A percentile compares a stretch with the other conserved stretches of the same genome.
phyloP scores from a whole-genome alignment of 2,797 vertebrate genomes.

The Sebastes paucispinis region DNA sequence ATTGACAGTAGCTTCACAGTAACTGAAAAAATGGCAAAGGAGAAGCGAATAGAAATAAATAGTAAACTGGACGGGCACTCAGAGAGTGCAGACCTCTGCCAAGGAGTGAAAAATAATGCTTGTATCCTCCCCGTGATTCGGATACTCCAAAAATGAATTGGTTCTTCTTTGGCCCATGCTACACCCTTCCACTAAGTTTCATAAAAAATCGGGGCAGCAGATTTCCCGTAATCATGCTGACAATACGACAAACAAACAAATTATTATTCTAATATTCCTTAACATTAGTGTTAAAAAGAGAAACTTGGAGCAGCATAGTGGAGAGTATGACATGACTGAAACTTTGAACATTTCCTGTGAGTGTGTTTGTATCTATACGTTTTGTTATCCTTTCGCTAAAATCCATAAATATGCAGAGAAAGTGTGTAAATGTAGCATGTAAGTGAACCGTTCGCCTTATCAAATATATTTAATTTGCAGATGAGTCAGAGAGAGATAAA shows the following conservation, averaged over 20 bases:
- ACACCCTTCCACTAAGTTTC: background rate
- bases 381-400: background rate
- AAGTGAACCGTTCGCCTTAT: slow-evolving; percentile 30
- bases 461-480: slow-evolving; percentile 47
- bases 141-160: too few relatives aligned
- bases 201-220: background rate
- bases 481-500: slow-evolving; percentile 32
- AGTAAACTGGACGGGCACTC: too few relatives aligned
- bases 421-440: background rate
- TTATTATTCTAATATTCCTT: too few relatives aligned
- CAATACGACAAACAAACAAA: background rate
- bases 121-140: too few relatives aligned
- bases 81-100: too few relatives aligned
- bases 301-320: background rate
- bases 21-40: too few relatives aligned
- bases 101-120: too few relatives aligned
- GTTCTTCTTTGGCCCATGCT: background rate
- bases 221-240: background rate
- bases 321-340: background rate
- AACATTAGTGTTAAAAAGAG: background rate
- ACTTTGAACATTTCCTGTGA: background rate
- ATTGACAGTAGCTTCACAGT: background rate
- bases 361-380: background rate
- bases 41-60: too few relatives aligned
- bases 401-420: background rate